Conservation (phyloP, 1,140 invertebrate species). For the Tetragnatha versicolor region DNA sequence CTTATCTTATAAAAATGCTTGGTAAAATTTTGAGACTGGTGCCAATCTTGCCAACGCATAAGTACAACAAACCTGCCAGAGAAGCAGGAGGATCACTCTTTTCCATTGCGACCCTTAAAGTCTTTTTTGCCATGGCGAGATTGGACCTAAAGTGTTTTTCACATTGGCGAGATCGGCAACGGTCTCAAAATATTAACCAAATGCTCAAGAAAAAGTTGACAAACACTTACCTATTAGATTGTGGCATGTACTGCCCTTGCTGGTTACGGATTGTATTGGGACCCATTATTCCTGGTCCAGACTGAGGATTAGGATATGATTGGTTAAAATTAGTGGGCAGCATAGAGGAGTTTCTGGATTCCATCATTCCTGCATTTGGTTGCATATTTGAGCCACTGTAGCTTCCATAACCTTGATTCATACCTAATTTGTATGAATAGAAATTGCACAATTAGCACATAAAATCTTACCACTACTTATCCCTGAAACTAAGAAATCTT, state of each 20-base stretch:
- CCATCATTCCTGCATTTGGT: slow-evolving; percentile 52
- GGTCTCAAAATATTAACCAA: too few relatives aligned
- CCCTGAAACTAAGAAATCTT: neutral
- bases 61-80: too few relatives aligned
- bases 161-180: too few relatives aligned
- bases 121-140: too few relatives aligned
- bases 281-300: slow-evolving; percentile 53
- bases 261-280: slow-evolving; percentile 47
- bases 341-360: slow-evolving; percentile 49
- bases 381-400: slow-evolving; percentile 57
- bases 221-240: slow-evolving; percentile 36
- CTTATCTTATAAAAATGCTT: too few relatives aligned
- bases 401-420: slow-evolving; percentile 44
- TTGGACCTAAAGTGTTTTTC: too few relatives aligned
- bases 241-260: slow-evolving; percentile 56
- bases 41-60: too few relatives aligned
- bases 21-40: too few relatives aligned
- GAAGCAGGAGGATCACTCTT: too few relatives aligned
- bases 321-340: slow-evolving; percentile 54
- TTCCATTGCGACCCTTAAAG: too few relatives aligned
- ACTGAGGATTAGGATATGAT: slow-evolving; percentile 36
- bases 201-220: neutral
- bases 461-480: neutral
- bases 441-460: neutral
- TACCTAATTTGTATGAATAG: slow-evolving; percentile 10